Base-by-base conservation (phyloP, 2,113 vertebrate genomes). In the Pygathrix nemaeus region DNA sequence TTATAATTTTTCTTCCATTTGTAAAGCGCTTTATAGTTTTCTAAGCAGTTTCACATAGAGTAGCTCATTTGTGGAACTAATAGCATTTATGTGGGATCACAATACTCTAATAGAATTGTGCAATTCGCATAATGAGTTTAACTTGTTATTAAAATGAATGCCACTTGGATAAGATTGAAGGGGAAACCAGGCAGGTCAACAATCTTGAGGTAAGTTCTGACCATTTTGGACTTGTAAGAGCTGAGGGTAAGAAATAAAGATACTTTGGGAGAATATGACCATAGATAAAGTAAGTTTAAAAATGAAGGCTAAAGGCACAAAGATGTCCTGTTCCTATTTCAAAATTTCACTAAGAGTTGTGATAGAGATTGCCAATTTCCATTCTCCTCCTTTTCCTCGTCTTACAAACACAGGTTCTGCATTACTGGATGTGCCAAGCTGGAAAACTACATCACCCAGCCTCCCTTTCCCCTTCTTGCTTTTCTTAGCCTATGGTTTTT, bases 1-100 rank as follows among this genome's bases (percentile, higher is more conserved):
- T 97, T 97, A 96, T 94, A 96, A 98, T 96, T 97, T 98, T 96
- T 95, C 94, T 98, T 97, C 90, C 97, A 92, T 97, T 94, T 97
- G 90, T 95, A 96, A 97, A 97, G 93, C 55, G 80, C 88, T 96
- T 98, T 97, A 96, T 96, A 97, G 93, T 97, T 98, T 98, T 90
- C 93, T 94, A 97, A 96, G 89, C 96, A 97, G 92, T 98, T 97
- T 98, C 96, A 94, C 83, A 97, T 91, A 96, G 86, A 81, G 87
- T 94, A 96, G 96, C 93, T 98, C 96, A 97, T 97, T 97, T 97
- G 91, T 97, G 94, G 92, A 96, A 95, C 90, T 96, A 97, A 98
- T 95, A 96, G 81, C 95, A 93, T 97, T 97, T 98, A 97, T 90
- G 84, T 93, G 92, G 96, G 92, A 81, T 97, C 97, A 97, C 96